Base-by-base conservation (phyloP, 2,113 vertebrate genomes). In the Himantopus leucocephalus region DNA sequence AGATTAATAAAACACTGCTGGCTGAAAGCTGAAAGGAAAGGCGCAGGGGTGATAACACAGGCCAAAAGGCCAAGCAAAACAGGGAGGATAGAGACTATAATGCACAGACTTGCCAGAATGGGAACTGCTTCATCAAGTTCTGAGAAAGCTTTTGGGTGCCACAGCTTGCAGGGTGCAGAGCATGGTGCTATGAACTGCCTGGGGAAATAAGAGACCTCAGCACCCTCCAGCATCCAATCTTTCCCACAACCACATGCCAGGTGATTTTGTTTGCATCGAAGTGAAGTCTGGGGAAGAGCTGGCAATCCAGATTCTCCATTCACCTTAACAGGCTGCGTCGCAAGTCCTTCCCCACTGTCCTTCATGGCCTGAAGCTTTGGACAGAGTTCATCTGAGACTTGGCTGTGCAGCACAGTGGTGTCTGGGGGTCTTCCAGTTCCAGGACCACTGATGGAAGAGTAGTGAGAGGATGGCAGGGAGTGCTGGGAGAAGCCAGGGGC, bases 1-100 rank as follows among this genome's bases (percentile, higher is more conserved):
- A 85, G 89, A 89, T 95, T 88, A 96, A 94, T 97, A 96, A 96
- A 97, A 90, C 47, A 60, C 73, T 52, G 14, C 70, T 58, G 70
- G 53, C 39, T 91, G 56, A 64, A 92, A 84, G 81, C 75, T 81
- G 75, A 70, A 90, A 93, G 63, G 68, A 32, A 32, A 93, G 73
- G 89, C 74, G 32, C 53, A 64, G 32, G 48, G 66, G 66, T 89
- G 71, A 85, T 50, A 21, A 29, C 47, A 67, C 27, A 56, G 74
- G 77, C 68, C 95, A 78, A 76, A 70, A 90, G 84, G 94, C 75
- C 85, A 84, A 86, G 79, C 12, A 34, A 88, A 81, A 63, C n/a
- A 14, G 75, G 80, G 64, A 68, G 43, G 47, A 86, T 78, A 66
- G 62, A 89, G 62, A 62, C 14, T 9, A 5, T 14, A 71, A 48